Percentiles rank a stretch among this genome's conserved stretches.
These are phyloP conservation scores for Carassius gibelio DNA, from an alignment of 2,113 vertebrate genomes.

Conservation along the genomic window DNA sequence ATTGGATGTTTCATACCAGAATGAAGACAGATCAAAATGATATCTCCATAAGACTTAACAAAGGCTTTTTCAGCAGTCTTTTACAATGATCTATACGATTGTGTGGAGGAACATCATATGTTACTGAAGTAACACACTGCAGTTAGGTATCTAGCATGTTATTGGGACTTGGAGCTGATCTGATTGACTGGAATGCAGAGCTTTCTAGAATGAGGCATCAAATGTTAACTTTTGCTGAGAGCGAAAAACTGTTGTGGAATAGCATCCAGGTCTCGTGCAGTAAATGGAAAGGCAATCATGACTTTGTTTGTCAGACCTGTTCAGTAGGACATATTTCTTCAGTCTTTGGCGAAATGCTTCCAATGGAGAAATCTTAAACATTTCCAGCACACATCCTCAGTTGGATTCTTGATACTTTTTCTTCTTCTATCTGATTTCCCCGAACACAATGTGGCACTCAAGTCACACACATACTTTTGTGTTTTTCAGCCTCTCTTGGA, in stretches of 20 bases:
- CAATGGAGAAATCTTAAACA: slow-evolving; percentile 34
- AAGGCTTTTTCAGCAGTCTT: neutral
- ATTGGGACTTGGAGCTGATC: neutral
- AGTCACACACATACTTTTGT: neutral
- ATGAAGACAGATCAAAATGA: neutral
- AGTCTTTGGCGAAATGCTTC: slow-evolving; percentile 23
- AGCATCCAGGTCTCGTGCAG: neutral
- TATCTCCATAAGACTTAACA: neutral
- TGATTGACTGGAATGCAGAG: slow-evolving; percentile 20
- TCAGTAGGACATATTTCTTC: slow-evolving; percentile 49
- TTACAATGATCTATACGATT: neutral
- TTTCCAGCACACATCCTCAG: slow-evolving; percentile 47
- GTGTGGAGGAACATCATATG: neutral
- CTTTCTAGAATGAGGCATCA: neutral
- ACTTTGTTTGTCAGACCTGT: slow-evolving; percentile 53
- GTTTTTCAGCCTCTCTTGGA: neutral
- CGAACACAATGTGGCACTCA: slow-evolving; percentile 23
- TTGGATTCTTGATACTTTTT: slow-evolving; percentile 11
- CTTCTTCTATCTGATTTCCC: slow-evolving; percentile 17
- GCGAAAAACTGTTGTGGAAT: neutral
- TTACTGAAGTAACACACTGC: neutral
- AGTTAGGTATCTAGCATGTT: neutral
- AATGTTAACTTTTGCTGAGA: slow-evolving; percentile 33
- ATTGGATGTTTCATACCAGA: neutral
- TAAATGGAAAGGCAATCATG: slow-evolving; percentile 31